Conservation (phyloP, 1,140 invertebrate genomes). For the Meteorus sp. region DNA sequence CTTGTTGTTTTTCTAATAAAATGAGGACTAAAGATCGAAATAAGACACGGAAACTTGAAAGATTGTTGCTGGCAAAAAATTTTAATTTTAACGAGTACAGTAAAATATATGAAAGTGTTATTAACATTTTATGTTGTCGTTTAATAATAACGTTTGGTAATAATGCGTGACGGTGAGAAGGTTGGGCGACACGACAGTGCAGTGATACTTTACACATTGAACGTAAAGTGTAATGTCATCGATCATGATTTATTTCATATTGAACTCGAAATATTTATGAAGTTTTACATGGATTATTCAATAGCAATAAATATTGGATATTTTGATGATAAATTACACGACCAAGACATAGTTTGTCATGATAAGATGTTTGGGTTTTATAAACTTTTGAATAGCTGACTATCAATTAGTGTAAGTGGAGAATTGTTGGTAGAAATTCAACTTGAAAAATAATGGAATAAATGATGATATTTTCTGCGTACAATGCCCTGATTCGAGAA, state of each 20-base stretch:
- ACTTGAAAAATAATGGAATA: not conserved
- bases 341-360: not conserved
- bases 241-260: too few relatives aligned
- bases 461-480: not conserved
- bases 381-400: conserved; percentile 22
- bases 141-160: not conserved
- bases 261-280: too few relatives aligned
- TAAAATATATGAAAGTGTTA: not conserved
- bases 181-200: not conserved
- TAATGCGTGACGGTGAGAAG: too few relatives aligned
- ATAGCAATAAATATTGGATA: conserved; percentile 3
- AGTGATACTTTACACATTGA: not conserved
- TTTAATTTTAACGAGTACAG: not conserved
- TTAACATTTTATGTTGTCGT: not conserved
- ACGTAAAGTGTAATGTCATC: not conserved
- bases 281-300: not conserved
- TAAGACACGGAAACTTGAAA: not conserved
- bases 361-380: conserved; percentile 1
- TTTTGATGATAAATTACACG: not conserved
- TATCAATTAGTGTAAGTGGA: conserved; percentile 26
- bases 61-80: not conserved
- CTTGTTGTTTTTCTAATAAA: too few relatives aligned
- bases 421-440: too few relatives aligned
- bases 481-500: too few relatives aligned
- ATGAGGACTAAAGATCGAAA: conserved; percentile 6